Base-by-base conservation (phyloP, 2,888 invertebrate genomes). In the Diploptera punctata region DNA sequence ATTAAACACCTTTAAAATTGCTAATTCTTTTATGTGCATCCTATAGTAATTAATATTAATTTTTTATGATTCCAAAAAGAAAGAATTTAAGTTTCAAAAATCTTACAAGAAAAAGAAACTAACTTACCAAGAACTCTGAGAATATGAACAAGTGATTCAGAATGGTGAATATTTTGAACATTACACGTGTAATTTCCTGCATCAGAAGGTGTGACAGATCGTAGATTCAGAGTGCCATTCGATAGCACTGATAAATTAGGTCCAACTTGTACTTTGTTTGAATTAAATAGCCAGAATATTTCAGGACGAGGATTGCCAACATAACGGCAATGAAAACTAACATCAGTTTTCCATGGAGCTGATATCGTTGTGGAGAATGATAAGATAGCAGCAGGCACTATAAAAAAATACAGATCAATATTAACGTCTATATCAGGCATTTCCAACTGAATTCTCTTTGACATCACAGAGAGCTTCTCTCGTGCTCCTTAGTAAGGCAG, bases 321-420 rank as follows among this genome's bases (percentile, higher is more conserved):
- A 24, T 79, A 79, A 19, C 77, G 73, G 72, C 29, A 83, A 33
- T 69, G 43, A 18, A 73, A 73, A 5, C 38, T 65, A 5, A 60
- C 73, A 31, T 78, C 77, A 18, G 77, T 78, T 71, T 80, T 79
- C 80, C 81, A 82, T 5, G 80, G 79, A n/a, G 79, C 75, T 3
- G 79, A 77, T 7, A 81, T 70, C 4, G 76, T 75, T 5, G 75
- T 76, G 5, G 81, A 78, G 72, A 83, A 82, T 71, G 81, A 81
- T 16, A 81, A 79, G 38, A 83, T 82, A 26, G 79, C 77, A 1
- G 83, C 83, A 0, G 81, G 78, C 10, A 80, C 83, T 82, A 70
- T 9, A 70, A 72, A 3, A 29, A 33, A 65, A 38, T 33, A 16
- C 18, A 21, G 19, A 24, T n/a, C n/a, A n/a, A n/a, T n/a, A n/a